Evolutionary conservation across 2,888 invertebrate genomes (phyloP).

Genomic region (Campoletis raptor): DNA sequence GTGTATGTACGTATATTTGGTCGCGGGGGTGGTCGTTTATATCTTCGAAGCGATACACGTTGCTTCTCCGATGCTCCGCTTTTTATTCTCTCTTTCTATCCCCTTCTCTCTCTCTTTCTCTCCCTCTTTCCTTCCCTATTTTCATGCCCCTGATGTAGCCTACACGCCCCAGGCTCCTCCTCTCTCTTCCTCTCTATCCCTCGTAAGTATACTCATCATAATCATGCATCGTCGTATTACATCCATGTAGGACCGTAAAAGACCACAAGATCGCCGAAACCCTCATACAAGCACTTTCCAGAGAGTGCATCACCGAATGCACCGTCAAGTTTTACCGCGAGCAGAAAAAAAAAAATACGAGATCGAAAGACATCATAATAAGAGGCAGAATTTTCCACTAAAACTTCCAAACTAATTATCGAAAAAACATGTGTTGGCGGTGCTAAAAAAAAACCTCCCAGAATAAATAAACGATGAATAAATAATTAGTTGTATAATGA

Average conservation of each 20-base stretch:
- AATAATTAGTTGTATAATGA: background rate
- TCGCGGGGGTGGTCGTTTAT: conserved; percentile 60
- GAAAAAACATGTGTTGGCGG: background rate
- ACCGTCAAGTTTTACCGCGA: background rate
- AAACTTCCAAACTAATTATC: background rate
- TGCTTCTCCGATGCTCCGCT: conserved; percentile 28
- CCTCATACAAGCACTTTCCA: background rate
- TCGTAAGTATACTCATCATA: conserved; percentile 4
- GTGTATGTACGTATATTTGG: conserved; percentile 13
- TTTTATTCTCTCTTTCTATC: conserved; percentile 42
- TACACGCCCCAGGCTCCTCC: conserved; percentile 7
- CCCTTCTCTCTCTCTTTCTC: background rate
- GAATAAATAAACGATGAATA: background rate
- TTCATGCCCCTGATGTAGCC: background rate
- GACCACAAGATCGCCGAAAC: background rate
- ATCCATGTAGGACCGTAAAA: background rate
- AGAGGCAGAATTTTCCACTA: background rate
- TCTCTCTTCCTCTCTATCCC: conserved; percentile 2
- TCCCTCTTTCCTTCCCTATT: background rate
- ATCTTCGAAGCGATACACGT: conserved; percentile 8
- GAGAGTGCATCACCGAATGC: background rate
- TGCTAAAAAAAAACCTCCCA: no score
- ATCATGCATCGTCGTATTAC: conserved; percentile 18
- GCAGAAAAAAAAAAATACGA: background rate
- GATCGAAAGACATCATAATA: background rate